A percentile compares a stretch with the other conserved stretches of the same genome.
These are phyloP conservation scores for Microcebus jonahi DNA, from an alignment of 2,113 vertebrate species.

Conservation along the genomic window DNA sequence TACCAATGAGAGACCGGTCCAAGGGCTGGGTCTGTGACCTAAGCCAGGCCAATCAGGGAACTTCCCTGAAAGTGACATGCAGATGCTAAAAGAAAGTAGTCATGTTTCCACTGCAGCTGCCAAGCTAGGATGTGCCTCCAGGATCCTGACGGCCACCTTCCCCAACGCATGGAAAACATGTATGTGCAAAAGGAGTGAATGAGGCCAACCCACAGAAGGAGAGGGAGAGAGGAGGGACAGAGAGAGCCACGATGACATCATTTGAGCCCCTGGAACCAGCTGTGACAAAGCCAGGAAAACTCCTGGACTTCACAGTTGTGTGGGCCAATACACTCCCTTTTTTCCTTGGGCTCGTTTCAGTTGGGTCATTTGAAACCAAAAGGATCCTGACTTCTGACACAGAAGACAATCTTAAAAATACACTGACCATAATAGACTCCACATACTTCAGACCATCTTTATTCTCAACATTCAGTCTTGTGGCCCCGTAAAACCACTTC, in stretches of 20 bases:
- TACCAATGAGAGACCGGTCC: not conserved
- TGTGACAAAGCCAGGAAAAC: not conserved
- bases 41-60: not conserved
- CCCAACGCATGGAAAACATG: not conserved
- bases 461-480: not conserved
- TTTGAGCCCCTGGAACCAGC: not conserved
- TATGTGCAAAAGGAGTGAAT: not conserved
- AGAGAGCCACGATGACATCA: not conserved
- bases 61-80: not conserved
- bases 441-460: not conserved
- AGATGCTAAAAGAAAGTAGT: not conserved
- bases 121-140: not conserved
- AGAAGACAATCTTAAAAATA: not conserved
- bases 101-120: not conserved
- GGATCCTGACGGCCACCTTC: not conserved
- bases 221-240: not conserved
- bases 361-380: not conserved
- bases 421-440: not conserved
- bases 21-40: not conserved
- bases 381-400: not conserved
- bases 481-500: slow-evolving; percentile 33
- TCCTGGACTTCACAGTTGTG: not conserved
- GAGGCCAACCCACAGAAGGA: not conserved
- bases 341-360: not conserved
- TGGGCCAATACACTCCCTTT: not conserved